Evolutionary conservation across 1,140 invertebrate genomes (phyloP).

Genomic region (Microplitis demolitor): DNA sequence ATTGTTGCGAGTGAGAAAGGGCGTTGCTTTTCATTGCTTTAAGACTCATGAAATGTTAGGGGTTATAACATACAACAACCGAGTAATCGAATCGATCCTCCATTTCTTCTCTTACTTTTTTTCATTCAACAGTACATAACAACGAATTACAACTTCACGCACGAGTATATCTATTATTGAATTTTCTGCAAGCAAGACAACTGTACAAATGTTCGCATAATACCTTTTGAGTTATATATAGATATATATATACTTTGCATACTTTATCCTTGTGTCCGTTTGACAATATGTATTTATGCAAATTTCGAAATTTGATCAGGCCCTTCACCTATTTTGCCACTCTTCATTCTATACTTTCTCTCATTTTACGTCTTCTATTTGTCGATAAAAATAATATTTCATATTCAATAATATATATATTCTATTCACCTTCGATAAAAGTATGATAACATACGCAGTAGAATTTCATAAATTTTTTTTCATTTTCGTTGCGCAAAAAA

Average conservation of each 20-base stretch:
- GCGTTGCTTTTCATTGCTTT: not conserved
- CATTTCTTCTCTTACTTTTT: too few species aligned
- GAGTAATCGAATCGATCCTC: conserved; percentile 37
- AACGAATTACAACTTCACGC: conserved; percentile 1
- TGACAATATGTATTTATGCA: conserved; percentile 40
- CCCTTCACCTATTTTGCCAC: not conserved
- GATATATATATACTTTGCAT: too few species aligned
- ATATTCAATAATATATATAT: not conserved
- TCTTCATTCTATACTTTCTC: conserved; percentile 6
- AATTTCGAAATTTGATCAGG: conserved; percentile 40
- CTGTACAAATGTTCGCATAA: conserved; percentile 10
- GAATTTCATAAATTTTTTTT: too few species aligned
- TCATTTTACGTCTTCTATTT: not conserved
- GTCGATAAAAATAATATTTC: conserved; percentile 3
- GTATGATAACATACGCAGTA: too few species aligned
- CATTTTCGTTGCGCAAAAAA: too few species aligned
- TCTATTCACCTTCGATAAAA: too few species aligned
- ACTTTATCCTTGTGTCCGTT: not conserved
- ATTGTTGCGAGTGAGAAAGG: conserved; percentile 33
- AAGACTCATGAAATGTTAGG: conserved; percentile 28
- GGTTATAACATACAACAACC: conserved; percentile 9
- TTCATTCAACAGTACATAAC: not conserved
- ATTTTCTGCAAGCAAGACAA: conserved; percentile 18
- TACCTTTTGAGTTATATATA: conserved; percentile 6
- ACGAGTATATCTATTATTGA: conserved; percentile 23